A percentile compares a stretch with the other conserved stretches of the same genome.
phyloP scores from a whole-genome alignment of 1,140 invertebrate species.

The Vanessa tameamea region DNA sequence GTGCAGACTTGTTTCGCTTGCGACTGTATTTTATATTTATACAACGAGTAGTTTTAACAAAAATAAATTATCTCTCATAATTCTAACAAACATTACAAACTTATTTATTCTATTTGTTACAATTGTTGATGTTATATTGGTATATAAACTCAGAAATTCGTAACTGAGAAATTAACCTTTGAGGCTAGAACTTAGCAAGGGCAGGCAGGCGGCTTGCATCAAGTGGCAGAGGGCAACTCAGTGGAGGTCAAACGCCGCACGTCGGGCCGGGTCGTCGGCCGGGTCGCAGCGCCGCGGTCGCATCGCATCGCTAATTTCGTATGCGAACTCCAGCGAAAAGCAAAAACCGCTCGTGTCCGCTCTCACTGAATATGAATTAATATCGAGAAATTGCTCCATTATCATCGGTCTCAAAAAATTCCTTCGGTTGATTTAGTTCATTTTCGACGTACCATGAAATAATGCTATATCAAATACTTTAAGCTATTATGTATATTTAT shows the following conservation, averaged over 20 bases:
- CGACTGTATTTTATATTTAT: slow-evolving; percentile 2
- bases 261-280: slow-evolving; percentile 61
- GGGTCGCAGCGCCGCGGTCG: slow-evolving; percentile 49
- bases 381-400: neutral
- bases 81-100: neutral
- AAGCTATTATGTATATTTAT: too few species aligned
- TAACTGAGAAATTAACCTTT: neutral
- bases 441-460: too few species aligned
- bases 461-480: too few species aligned
- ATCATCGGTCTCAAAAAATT: neutral
- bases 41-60: neutral
- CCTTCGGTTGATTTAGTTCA: too few species aligned
- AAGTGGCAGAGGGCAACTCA: slow-evolving; percentile 13
- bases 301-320: slow-evolving; percentile 55
- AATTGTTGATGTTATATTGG: too few species aligned
- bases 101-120: too few species aligned
- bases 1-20: slow-evolving; percentile 9
- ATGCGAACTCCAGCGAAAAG: slow-evolving; percentile 56
- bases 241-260: slow-evolving; percentile 62
- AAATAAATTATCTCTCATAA: neutral
- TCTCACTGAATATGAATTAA: slow-evolving; percentile 13
- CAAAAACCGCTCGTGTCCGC: slow-evolving; percentile 52
- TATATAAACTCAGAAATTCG: neutral
- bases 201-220: slow-evolving; percentile 6
- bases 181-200: neutral